Evolutionary conservation across 2,113 vertebrate genomes (phyloP).

Genomic region (Phoxinus phoxinus): DNA sequence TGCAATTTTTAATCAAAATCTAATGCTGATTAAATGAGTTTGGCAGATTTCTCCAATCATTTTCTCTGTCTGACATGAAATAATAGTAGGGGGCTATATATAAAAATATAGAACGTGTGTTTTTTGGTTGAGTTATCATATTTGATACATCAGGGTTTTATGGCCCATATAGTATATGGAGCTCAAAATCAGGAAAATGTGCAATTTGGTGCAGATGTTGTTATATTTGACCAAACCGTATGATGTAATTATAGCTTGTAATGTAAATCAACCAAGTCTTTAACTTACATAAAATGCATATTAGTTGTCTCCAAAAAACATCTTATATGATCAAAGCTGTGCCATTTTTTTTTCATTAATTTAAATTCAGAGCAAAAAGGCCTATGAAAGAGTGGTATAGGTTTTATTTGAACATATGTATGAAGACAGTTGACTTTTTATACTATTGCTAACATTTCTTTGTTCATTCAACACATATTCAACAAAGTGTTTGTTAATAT

Average conservation of each 20-base stretch:
- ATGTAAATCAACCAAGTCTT: neutral
- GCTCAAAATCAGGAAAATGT: neutral
- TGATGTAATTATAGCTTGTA: neutral
- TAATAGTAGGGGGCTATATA: too few species aligned
- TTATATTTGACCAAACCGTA: neutral
- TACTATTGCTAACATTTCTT: neutral
- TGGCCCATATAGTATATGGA: neutral
- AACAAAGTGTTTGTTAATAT: neutral
- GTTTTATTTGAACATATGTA: neutral
- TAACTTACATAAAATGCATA: neutral
- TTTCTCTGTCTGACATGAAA: too few species aligned
- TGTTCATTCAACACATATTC: too few species aligned
- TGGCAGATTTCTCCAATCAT: too few species aligned
- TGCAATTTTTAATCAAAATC: too few species aligned
- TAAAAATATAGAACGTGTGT: too few species aligned
- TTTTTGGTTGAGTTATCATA: neutral
- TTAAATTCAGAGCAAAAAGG: neutral
- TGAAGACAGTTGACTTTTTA: too few species aligned
- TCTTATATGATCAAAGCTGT: neutral
- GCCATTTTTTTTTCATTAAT: too few species aligned
- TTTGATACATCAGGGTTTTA: neutral
- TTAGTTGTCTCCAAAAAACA: neutral
- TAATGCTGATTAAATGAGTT: too few species aligned
- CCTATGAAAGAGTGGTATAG: neutral
- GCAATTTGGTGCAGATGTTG: neutral